phyloP scores from a whole-genome alignment of 2,113 vertebrate species.

The Seriola quinqueradiata region DNA sequence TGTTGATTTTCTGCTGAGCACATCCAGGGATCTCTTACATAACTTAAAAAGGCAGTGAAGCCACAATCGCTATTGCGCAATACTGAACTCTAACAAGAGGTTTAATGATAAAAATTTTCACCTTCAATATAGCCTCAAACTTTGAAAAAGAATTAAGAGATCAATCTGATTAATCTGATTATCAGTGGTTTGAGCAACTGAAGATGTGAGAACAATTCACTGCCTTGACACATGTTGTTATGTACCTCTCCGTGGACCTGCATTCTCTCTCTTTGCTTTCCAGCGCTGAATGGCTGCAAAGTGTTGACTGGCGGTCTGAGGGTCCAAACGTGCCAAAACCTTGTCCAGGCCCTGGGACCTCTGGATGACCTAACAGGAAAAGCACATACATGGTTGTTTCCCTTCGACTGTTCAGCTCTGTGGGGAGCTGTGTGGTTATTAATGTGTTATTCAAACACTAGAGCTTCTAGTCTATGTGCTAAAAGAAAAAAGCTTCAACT shows the following conservation, averaged over 20 bases:
- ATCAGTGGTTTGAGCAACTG: neutral
- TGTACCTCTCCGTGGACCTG: slow-evolving; percentile 82
- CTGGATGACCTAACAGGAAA: slow-evolving; percentile 87
- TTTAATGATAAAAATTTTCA: too few species aligned
- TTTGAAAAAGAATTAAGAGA: too few species aligned
- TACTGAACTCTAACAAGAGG: too few species aligned
- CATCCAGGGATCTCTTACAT: too few species aligned
- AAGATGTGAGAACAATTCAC: neutral
- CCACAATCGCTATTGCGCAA: too few species aligned
- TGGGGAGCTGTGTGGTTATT: too few species aligned
- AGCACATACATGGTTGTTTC: neutral
- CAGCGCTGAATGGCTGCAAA: slow-evolving; percentile 90
- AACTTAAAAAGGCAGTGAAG: too few species aligned
- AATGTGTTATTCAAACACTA: neutral
- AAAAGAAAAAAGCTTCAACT: neutral
- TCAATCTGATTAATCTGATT: neutral
- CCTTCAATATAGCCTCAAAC: too few species aligned
- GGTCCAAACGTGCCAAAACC: slow-evolving; percentile 87
- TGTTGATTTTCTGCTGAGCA: too few species aligned
- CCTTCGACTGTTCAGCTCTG: neutral
- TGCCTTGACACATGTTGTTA: neutral
- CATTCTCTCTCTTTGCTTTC: slow-evolving; percentile 83
- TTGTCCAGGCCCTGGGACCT: slow-evolving; percentile 89
- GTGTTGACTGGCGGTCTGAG: slow-evolving; percentile 83
- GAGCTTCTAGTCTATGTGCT: neutral